phyloP scores from a whole-genome alignment of 2,797 vertebrate genomes.

The Aselliscus stoliczkanus region DNA sequence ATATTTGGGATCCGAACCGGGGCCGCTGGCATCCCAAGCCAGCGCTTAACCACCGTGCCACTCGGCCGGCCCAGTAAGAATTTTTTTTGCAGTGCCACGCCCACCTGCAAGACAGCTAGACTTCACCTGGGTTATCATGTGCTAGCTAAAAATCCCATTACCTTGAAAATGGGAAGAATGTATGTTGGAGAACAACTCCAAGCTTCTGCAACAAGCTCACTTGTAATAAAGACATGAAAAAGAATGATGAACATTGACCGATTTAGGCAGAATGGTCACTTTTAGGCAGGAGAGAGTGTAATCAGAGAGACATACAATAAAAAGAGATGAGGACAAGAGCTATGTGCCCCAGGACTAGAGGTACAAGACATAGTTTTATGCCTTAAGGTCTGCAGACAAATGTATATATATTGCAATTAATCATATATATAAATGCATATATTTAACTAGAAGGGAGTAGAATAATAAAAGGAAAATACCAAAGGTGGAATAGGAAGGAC shows the following conservation, averaged over 20 bases:
- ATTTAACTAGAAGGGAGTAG: background rate
- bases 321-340: background rate
- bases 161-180: background rate
- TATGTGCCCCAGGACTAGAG: background rate
- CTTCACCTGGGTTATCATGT: background rate
- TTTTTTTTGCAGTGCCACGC: background rate
- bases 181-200: background rate
- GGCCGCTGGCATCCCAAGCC: too few relatives aligned
- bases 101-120: background rate
- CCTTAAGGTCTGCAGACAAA: background rate
- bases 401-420: background rate
- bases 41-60: too few relatives aligned
- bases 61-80: too few relatives aligned
- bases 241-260: background rate
- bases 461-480: conserved; percentile 18
- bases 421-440: background rate
- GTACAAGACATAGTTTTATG: background rate
- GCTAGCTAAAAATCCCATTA: background rate
- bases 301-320: background rate
- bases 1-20: too few relatives aligned
- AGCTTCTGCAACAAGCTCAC: background rate
- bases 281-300: background rate
- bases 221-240: background rate
- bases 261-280: background rate
- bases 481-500: background rate